phyloP scores from a whole-genome alignment of 2,888 invertebrate species.

The Morpho deidamia region DNA sequence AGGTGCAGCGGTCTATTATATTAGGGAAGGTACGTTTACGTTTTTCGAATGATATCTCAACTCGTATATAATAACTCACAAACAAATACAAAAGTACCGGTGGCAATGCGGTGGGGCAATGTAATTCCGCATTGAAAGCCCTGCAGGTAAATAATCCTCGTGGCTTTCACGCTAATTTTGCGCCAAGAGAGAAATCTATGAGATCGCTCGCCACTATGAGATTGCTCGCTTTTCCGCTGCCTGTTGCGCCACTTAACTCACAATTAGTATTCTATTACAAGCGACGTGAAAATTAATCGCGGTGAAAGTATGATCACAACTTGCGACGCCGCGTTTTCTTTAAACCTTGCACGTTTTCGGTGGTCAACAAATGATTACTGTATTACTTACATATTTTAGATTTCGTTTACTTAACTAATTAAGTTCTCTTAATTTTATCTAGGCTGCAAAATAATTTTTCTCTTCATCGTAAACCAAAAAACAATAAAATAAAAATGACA shows the following conservation, averaged over 20 bases:
- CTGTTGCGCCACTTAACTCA: conserved; percentile 34
- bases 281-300: conserved; percentile 1
- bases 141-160: conserved; percentile 61
- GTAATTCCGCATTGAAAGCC: conserved; percentile 56
- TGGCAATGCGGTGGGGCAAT: conserved; percentile 33
- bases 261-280: conserved; percentile 17
- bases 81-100: conserved; percentile 61
- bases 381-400: no score
- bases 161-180: conserved; percentile 58
- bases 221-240: conserved; percentile 35
- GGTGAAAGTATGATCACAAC: conserved; percentile 3
- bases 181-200: conserved; percentile 56
- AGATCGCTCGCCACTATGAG: conserved; percentile 42
- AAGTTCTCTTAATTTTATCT: no score
- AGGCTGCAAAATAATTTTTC: no score
- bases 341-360: no score
- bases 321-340: conserved; percentile 10
- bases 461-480: no score
- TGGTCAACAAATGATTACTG: no score
- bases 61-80: conserved; percentile 62
- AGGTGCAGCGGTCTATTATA: conserved; percentile 56
- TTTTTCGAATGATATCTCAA: conserved; percentile 60
- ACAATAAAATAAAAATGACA: no score
- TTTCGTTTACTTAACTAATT: no score
- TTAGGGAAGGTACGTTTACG: conserved; percentile 58